Percentiles rank a stretch among this genome's conserved stretches.
Evolutionary conservation across 1,140 invertebrate species (phyloP).

Genomic region (Apis laboriosa): DNA sequence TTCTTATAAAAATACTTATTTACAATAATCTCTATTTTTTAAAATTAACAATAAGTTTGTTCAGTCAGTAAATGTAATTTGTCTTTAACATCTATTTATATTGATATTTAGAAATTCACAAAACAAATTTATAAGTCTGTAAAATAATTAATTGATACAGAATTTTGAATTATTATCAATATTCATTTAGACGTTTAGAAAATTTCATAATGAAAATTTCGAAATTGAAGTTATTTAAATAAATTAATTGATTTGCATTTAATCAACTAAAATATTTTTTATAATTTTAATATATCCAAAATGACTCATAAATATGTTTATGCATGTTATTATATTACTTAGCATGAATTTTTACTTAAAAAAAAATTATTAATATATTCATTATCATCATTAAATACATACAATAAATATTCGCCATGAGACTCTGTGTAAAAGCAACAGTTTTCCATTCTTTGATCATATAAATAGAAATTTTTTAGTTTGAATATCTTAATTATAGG

Average conservation of each 20-base stretch:
- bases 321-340: not conserved
- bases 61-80: not conserved
- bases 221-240: not conserved
- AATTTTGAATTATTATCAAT: not conserved
- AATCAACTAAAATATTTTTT: not conserved
- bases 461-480: not conserved
- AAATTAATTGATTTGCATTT: not conserved
- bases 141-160: not conserved
- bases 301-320: not conserved
- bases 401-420: too few relatives aligned
- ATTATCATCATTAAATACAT: too few relatives aligned
- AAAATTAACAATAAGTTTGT: constrained; percentile 13
- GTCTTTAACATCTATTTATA: not conserved
- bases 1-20: constrained; percentile 20
- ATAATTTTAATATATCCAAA: not conserved
- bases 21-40: not conserved
- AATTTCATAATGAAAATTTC: not conserved
- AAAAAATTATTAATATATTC: not conserved
- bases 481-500: not conserved
- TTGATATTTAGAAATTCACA: not conserved
- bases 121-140: not conserved
- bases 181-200: not conserved
- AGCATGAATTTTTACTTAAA: not conserved
- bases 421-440: too few relatives aligned
- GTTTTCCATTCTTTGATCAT: not conserved